Evolutionary conservation across 2,888 invertebrate species (phyloP), one percentile per base, ranked within the genome.

Genomic region (Euclidia mi): DNA sequence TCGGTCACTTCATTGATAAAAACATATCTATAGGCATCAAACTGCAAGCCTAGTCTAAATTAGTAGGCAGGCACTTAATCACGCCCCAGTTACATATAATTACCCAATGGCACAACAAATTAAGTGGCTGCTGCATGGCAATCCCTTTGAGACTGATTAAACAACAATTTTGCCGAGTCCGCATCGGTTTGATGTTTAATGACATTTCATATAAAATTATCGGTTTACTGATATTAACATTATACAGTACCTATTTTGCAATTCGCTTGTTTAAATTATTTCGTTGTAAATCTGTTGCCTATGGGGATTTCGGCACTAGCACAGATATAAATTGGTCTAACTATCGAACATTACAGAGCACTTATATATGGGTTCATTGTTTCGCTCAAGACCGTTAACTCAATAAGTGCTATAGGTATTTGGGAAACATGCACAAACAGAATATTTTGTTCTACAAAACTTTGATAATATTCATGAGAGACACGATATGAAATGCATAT

Each of bases 1-100:
- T 7, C 40, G 51, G 51, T 6, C 51, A 55, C 35, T 42, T 17
- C 32, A 52, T 18, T 35, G 40, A 49, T 49, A 40, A 65, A 43
- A 46, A 47, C 25, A 34, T 38, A 42, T 17, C 38, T 42, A 51
- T 43, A 31, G 32, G 28, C 12, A 11, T 12, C 38, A 58, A 51
- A 70, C 57, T 63, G 63, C 63, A 64, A 55, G 58, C 51, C 65
- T 67, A 58, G 64, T 66, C 66, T 65, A 68, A 79, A 80, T 79
- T 78, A 77, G 76, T 76, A 71, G 56, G 67, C 65, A 63, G 35
- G 43, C 34, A 53, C 76, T 81, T 67, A 71, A 78, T 76, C 76
- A 75, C 65, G 75, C 70, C 62, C 70, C 48, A 74, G 75, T 76
- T 74, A 58, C 53, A 41, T 65, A 42, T 61, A 61, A 64, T 65